Conservation (phyloP, 2,797 vertebrate species). For the Darevskia mixta region DNA sequence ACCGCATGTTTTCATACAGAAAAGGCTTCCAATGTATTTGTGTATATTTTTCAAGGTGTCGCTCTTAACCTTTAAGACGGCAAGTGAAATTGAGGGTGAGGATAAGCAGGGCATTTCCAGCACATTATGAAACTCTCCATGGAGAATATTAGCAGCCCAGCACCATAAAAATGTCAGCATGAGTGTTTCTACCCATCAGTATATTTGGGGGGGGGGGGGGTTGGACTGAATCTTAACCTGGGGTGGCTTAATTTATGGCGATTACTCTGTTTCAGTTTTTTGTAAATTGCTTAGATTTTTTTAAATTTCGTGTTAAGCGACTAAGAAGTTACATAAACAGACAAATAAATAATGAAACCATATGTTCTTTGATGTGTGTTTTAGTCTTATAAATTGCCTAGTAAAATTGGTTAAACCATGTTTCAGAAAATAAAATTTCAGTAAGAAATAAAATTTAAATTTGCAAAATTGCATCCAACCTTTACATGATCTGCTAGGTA, state of each 20-base stretch:
- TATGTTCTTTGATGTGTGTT: not conserved
- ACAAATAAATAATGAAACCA: no score
- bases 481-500: not conserved
- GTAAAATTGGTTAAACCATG: not conserved
- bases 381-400: not conserved
- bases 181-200: not conserved
- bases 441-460: constrained; percentile 5
- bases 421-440: not conserved
- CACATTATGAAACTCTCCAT: not conserved
- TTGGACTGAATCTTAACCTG: not conserved
- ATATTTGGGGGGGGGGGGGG: no score
- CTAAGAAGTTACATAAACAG: no score
- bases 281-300: no score
- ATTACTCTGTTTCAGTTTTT: not conserved
- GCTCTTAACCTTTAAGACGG: not conserved
- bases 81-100: not conserved
- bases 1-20: not conserved
- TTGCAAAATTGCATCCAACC: constrained; percentile 23
- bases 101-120: not conserved
- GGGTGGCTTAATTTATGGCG: not conserved
- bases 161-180: not conserved
- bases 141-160: not conserved
- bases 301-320: no score
- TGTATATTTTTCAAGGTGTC: not conserved
- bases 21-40: not conserved